A percentile compares a stretch with the other conserved stretches of the same genome.
These are phyloP conservation scores for Ctenodactylus gundi DNA, from an alignment of 2,113 vertebrate species.

Conservation along the genomic window DNA sequence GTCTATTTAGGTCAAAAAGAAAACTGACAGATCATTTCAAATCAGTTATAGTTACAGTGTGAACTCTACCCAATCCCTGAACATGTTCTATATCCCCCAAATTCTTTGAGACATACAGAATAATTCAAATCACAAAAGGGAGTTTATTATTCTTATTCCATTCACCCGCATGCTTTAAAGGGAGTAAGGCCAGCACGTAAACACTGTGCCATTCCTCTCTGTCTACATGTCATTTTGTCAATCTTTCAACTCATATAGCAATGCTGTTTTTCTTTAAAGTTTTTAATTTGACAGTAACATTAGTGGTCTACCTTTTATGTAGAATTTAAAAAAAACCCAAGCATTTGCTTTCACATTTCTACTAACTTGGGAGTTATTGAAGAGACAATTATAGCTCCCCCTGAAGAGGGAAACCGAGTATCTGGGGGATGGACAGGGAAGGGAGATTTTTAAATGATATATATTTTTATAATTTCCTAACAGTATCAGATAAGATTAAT, in stretches of 20 bases:
- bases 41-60: not conserved
- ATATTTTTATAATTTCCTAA: not conserved
- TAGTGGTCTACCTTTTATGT: not conserved
- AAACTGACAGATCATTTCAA: constrained; percentile 13
- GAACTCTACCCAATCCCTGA: not conserved
- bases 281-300: not conserved
- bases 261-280: not conserved
- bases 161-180: constrained; percentile 20
- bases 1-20: not conserved
- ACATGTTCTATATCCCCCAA: not conserved
- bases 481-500: constrained; percentile 13
- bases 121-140: not conserved
- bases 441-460: not conserved
- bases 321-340: not conserved
- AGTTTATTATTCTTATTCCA: not conserved
- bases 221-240: not conserved
- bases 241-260: not conserved
- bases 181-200: not conserved
- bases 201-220: not conserved
- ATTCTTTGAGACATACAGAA: not conserved
- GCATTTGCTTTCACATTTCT: not conserved
- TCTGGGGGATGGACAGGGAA: not conserved
- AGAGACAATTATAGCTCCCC: not conserved
- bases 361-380: not conserved
- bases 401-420: not conserved